Evolutionary conservation across 1,140 invertebrate species (phyloP).

Genomic region (Dufourea novaeangliae): DNA sequence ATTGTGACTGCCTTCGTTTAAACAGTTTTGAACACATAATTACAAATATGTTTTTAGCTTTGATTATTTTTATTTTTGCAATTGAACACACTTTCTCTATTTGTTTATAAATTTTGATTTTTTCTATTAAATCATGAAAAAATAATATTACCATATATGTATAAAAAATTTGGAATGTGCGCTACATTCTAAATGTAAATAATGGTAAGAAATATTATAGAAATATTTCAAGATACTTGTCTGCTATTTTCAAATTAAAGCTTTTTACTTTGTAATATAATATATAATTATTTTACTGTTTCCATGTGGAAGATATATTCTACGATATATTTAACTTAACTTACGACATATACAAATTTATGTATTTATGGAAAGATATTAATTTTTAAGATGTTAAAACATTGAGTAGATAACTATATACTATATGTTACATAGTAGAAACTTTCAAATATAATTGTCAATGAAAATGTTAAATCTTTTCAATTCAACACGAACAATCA

Average conservation of each 20-base stretch:
- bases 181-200: constrained; percentile 20
- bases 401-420: constrained; percentile 28
- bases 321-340: constrained; percentile 26
- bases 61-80: constrained; percentile 35
- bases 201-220: constrained; percentile 19
- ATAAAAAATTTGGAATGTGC: constrained; percentile 49
- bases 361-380: constrained; percentile 22
- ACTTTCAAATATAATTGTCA: constrained; percentile 29
- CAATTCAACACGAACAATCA: constrained; percentile 39
- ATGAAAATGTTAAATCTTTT: constrained; percentile 22
- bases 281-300: constrained; percentile 45
- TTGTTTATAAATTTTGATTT: constrained; percentile 28
- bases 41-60: constrained; percentile 36
- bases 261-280: constrained; percentile 45
- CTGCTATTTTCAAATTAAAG: constrained; percentile 1
- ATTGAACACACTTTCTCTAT: constrained; percentile 51
- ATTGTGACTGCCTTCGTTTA: constrained; percentile 62
- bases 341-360: constrained; percentile 46
- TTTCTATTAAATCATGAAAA: constrained; percentile 24
- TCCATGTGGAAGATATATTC: constrained; percentile 23
- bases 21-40: constrained; percentile 53
- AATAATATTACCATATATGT: constrained; percentile 13
- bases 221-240: neutral
- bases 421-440: constrained; percentile 40
- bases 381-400: constrained; percentile 13